These are phyloP conservation scores for Macquaria australasica DNA, from an alignment of 2,113 vertebrate genomes.

Conservation along the genomic window DNA sequence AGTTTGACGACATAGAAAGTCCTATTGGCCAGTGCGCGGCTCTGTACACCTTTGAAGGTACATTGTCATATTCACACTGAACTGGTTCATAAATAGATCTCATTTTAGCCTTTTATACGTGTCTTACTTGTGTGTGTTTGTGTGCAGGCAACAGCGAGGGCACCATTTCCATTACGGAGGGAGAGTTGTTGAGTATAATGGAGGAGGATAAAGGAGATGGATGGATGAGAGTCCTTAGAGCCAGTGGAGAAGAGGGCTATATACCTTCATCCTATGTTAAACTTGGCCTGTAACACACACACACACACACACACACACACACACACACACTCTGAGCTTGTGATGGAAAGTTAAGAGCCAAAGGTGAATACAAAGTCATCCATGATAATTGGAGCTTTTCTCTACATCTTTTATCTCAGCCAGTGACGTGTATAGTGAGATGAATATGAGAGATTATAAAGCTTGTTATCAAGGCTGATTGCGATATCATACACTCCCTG, in stretches of 20 bases:
- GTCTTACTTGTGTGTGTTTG: conserved; percentile 37
- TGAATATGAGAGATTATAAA: conserved; percentile 50
- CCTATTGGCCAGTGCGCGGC: conserved; percentile 87
- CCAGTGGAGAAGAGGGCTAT: conserved; percentile 86
- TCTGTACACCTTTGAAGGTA: conserved; percentile 90
- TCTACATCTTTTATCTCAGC: conserved; percentile 57
- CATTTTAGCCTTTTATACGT: neutral
- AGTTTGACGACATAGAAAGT: conserved; percentile 85
- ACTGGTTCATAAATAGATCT: neutral
- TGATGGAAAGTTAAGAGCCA: conserved; percentile 40
- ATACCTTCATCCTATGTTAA: conserved; percentile 91
- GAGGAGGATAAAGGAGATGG: conserved; percentile 90
- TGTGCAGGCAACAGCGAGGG: conserved; percentile 82
- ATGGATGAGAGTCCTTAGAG: conserved; percentile 88
- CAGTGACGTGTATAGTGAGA: conserved; percentile 38
- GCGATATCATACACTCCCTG: conserved; percentile 24
- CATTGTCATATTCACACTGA: neutral
- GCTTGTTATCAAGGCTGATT: conserved; percentile 44
- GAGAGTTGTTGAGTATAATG: conserved; percentile 87
- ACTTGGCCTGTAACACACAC: conserved; percentile 30
- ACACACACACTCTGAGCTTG: conserved; percentile 21
- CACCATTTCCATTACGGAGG: conserved; percentile 86
- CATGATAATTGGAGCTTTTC: conserved; percentile 48
- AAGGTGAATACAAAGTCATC: conserved; percentile 57
- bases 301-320: conserved; percentile 7